Conservation (phyloP, 2,888 invertebrate species). For the Sceliomorpha sp. region DNA sequence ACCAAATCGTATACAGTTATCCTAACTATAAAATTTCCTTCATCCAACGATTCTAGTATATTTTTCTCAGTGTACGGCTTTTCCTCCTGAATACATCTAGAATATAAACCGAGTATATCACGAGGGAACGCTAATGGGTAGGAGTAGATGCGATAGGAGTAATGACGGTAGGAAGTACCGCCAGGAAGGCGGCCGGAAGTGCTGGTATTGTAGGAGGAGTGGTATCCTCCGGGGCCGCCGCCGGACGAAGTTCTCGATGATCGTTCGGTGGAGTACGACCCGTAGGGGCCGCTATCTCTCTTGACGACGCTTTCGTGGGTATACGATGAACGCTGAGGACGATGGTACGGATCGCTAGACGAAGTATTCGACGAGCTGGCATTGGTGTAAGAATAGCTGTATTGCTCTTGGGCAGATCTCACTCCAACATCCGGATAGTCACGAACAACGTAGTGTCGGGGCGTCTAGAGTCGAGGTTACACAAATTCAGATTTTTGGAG, state of each 20-base stretch:
- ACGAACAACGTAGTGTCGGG: constrained; percentile 92
- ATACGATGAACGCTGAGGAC: constrained; percentile 86
- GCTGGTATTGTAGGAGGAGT: constrained; percentile 88
- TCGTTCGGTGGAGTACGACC: constrained; percentile 87
- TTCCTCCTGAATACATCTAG: too few species aligned
- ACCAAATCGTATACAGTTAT: too few species aligned
- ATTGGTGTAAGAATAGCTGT: constrained; percentile 91
- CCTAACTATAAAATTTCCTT: too few species aligned
- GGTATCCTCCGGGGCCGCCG: constrained; percentile 88
- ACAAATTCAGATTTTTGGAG: constrained; percentile 65
- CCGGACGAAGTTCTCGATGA: constrained; percentile 84
- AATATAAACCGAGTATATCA: too few species aligned
- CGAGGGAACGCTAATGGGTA: constrained; percentile 17
- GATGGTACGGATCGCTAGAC: constrained; percentile 82
- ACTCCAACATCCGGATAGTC: constrained; percentile 84
- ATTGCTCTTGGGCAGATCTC: constrained; percentile 87
- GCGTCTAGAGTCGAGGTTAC: constrained; percentile 84
- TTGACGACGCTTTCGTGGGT: constrained; percentile 86
- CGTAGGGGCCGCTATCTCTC: constrained; percentile 86
- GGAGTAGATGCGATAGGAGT: constrained; percentile 91
- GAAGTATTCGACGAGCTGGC: constrained; percentile 81
- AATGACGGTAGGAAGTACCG: constrained; percentile 91
- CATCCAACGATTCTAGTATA: too few species aligned
- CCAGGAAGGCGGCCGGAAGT: constrained; percentile 90
- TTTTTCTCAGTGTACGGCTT: too few species aligned